Evolutionary conservation across 2,113 vertebrate genomes (phyloP).

Genomic region (Gnathonemus echidnorhynchus): DNA sequence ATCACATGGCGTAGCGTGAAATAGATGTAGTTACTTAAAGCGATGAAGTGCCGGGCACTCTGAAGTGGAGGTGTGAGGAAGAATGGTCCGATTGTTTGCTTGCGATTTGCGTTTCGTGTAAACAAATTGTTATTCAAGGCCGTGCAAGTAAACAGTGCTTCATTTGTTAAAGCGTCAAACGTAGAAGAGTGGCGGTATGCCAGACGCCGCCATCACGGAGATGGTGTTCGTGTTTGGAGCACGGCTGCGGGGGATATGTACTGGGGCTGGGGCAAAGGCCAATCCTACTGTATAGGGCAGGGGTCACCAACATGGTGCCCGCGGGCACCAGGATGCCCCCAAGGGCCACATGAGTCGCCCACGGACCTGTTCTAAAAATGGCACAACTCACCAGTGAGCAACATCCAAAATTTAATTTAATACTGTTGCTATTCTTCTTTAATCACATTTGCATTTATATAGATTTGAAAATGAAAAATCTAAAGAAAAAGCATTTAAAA

Average conservation of each 20-base stretch:
- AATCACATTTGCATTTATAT: too few species aligned
- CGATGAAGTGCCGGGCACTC: slow-evolving; percentile 64
- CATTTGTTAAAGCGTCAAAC: slow-evolving; percentile 64
- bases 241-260: neutral
- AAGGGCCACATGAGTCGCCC: too few species aligned
- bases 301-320: too few species aligned
- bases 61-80: slow-evolving; percentile 59
- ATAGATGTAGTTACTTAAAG: slow-evolving; percentile 81
- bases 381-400: too few species aligned
- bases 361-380: too few species aligned
- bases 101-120: slow-evolving; percentile 66
- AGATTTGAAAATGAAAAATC: too few species aligned
- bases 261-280: neutral
- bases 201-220: neutral
- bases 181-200: slow-evolving; percentile 41
- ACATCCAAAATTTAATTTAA: too few species aligned
- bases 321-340: too few species aligned
- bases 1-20: slow-evolving; percentile 91
- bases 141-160: slow-evolving; percentile 61
- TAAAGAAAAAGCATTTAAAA: too few species aligned
- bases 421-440: too few species aligned
- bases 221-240: neutral
- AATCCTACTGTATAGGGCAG: neutral
- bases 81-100: slow-evolving; percentile 69
- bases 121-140: slow-evolving; percentile 88